phyloP scores from a whole-genome alignment of 1,140 invertebrate genomes.

The Atopsyche davidsoni region DNA sequence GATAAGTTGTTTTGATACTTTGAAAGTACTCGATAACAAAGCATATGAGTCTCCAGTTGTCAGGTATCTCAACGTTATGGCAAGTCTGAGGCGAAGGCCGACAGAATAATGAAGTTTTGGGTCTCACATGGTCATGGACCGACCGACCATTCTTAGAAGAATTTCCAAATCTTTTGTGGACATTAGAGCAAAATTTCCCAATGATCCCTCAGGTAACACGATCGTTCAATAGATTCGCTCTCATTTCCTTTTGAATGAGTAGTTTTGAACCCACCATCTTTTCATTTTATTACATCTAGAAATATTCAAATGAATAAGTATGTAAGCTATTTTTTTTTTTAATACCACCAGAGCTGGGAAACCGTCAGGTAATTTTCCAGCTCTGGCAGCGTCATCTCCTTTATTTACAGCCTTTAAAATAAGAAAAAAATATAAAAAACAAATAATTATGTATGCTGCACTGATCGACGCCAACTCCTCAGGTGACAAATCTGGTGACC shows the following conservation, averaged over 20 bases:
- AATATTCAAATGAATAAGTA: too few relatives aligned
- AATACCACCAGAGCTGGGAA: too few relatives aligned
- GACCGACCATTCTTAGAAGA: background rate
- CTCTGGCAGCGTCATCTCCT: too few relatives aligned
- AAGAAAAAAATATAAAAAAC: too few relatives aligned
- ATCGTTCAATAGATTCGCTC: slow-evolving; percentile 1
- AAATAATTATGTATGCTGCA: too few relatives aligned
- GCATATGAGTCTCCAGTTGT: slow-evolving; percentile 32
- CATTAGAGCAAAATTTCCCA: slow-evolving; percentile 4
- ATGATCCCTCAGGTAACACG: background rate
- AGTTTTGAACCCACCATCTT: background rate
- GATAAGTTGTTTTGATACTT: slow-evolving; percentile 32
- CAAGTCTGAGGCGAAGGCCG: slow-evolving; percentile 18
- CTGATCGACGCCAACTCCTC: too few relatives aligned
- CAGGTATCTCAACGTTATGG: slow-evolving; percentile 32
- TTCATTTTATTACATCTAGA: background rate
- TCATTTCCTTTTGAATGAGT: slow-evolving; percentile 1
- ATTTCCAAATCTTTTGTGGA: background rate
- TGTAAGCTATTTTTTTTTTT: too few relatives aligned
- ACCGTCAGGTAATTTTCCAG: too few relatives aligned
- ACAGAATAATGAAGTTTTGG: background rate
- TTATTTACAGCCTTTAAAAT: too few relatives aligned
- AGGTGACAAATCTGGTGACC: too few relatives aligned
- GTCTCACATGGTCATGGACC: background rate
- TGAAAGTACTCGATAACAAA: slow-evolving; percentile 29